Base-by-base conservation (phyloP, 2,888 invertebrate genomes). In the Geophilus truncorum region DNA sequence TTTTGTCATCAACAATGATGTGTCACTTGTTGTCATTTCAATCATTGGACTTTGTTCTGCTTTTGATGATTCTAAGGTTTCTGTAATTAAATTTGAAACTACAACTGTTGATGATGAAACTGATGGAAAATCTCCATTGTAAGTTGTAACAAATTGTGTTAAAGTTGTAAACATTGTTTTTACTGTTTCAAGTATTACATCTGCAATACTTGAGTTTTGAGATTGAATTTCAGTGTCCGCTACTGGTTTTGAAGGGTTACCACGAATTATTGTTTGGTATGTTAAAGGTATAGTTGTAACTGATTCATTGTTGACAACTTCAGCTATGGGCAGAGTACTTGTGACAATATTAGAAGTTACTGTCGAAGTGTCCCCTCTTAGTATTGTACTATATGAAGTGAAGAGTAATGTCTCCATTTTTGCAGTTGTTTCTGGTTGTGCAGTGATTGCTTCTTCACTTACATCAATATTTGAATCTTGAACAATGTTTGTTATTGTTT, bases 121-220 rank as follows among this genome's bases (percentile, higher is more conserved):
- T 1, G 81, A 78, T 9, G 81, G 82, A 78, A 91, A 92, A 45
- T 90, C 88, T 1, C 94, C 81, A n/a, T 78, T 92, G 84, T 93
- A 94, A 86, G 93, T 93, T 0, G 94, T 94, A 0, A 94, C 94
- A 79, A 92, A 89, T 85, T 93, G 93, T 0, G 94, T 94, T 70
- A 93, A 89, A 0, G 94, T 94, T 86, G 93, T 93, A 83, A 92
- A 93, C 32, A 91, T 90, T 0, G 94, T 93, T 0, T 93, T 91
- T 1, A 62, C 18, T 1, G 21, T 21, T 34, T 78, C 30, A 28
- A 51, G n/a, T 51, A 51, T 18, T 51, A 18, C n/a, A 7, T 51
- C 51, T 4, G 21, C 18, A n/a, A 40, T 18, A 18, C 18, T 51
- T 51, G 21, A 18, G 7, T 40, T n/a, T 40, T 40, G n/a, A 5